Percentiles rank a stretch among this genome's conserved stretches.
phyloP scores from a whole-genome alignment of 2,113 vertebrate species.

The Daphoenositta chrysoptera region DNA sequence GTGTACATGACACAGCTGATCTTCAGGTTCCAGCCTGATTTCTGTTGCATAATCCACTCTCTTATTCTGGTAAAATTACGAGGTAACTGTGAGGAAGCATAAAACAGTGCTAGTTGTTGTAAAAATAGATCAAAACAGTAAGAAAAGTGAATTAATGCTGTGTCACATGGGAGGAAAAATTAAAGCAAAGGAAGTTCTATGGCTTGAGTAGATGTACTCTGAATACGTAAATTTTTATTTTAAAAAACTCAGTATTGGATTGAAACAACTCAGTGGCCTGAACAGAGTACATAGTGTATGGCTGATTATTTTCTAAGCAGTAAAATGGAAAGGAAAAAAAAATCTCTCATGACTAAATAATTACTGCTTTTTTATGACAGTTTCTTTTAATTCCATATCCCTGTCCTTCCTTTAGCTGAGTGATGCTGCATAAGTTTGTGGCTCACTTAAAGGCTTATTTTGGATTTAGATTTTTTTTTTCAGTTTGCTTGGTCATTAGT shows the following conservation, averaged over 20 bases:
- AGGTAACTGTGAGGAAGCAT: neutral
- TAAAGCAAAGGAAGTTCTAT: neutral
- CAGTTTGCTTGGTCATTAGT: neutral
- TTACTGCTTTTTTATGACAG: neutral
- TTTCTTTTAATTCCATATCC: neutral
- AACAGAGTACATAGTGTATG: neutral
- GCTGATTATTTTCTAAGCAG: neutral
- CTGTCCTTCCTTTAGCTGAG: neutral
- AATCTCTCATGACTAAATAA: neutral
- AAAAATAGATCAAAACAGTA: slow-evolving; percentile 41
- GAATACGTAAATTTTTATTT: neutral
- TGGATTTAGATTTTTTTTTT: neutral
- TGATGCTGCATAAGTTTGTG: neutral
- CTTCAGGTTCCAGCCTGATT: neutral
- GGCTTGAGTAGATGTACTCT: neutral
- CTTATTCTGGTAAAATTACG: neutral
- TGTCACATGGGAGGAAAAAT: neutral
- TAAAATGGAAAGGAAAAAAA: neutral
- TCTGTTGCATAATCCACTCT: slow-evolving; percentile 9
- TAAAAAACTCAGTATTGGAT: neutral
- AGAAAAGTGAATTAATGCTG: neutral
- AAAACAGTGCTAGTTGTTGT: neutral
- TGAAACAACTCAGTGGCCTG: neutral
- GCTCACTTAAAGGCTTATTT: neutral
- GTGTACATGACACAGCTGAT: neutral